These are phyloP conservation scores for Drosophila simulans DNA, from an alignment of 1,140 invertebrate species.

Conservation along the genomic window DNA sequence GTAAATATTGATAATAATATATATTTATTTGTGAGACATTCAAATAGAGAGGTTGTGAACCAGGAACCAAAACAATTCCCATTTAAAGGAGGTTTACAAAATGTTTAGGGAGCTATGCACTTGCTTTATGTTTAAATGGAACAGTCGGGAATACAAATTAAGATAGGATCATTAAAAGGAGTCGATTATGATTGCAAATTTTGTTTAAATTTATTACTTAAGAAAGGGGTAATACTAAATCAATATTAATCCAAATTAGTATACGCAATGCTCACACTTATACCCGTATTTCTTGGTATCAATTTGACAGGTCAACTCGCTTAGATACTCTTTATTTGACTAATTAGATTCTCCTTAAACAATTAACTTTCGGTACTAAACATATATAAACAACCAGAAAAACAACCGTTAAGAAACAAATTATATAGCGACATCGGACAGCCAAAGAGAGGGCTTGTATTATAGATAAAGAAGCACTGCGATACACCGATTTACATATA, in stretches of 20 bases:
- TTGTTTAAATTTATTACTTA: no score
- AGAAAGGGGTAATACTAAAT: neutral
- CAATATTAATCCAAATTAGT: slow-evolving; percentile 16
- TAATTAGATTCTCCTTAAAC: neutral
- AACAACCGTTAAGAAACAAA: no score
- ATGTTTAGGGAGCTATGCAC: neutral
- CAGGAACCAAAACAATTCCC: slow-evolving; percentile 23
- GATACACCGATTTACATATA: slow-evolving; percentile 14
- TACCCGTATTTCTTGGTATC: slow-evolving; percentile 9
- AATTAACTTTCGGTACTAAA: neutral
- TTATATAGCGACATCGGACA: neutral
- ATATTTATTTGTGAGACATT: slow-evolving; percentile 32
- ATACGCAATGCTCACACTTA: slow-evolving; percentile 9
- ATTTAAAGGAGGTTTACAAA: neutral
- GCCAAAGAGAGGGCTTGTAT: slow-evolving; percentile 13
- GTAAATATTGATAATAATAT: slow-evolving; percentile 23
- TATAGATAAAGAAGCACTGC: slow-evolving; percentile 8
- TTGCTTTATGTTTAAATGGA: neutral
- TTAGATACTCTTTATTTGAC: neutral
- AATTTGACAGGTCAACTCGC: slow-evolving; percentile 1
- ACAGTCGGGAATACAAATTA: neutral
- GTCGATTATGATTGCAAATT: no score
- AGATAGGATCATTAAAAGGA: neutral
- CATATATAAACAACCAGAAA: no score
- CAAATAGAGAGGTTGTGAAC: slow-evolving; percentile 9